Percentiles rank a stretch among this genome's conserved stretches.
phyloP scores from a whole-genome alignment of 2,888 invertebrate genomes.

The Pollenia griseotomentosa region DNA sequence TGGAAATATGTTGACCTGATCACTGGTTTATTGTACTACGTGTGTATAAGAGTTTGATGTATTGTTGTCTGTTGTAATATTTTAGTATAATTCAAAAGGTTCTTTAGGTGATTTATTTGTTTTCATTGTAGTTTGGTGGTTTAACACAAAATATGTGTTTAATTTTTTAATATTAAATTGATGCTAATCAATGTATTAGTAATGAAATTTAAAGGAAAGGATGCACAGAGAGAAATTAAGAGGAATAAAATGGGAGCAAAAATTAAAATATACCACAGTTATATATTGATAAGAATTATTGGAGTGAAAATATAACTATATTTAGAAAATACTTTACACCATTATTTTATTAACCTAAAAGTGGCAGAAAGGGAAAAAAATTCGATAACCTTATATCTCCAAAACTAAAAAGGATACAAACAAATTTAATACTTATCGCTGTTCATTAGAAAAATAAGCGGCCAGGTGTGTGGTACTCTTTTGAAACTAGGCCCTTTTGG shows the following conservation, averaged over 20 bases:
- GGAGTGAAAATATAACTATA: too few species aligned
- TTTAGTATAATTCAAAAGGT: constrained; percentile 47
- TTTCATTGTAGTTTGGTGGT: constrained; percentile 45
- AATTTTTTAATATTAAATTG: constrained; percentile 64
- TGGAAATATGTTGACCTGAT: constrained; percentile 18
- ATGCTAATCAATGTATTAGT: constrained; percentile 69
- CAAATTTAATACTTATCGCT: too few species aligned
- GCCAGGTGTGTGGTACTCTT: too few species aligned
- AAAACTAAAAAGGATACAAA: too few species aligned
- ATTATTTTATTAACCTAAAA: too few species aligned
- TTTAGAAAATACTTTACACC: too few species aligned
- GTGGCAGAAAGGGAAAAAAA: too few species aligned
- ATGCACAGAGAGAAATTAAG: constrained; percentile 51
- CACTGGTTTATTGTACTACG: constrained; percentile 35
- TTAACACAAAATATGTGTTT: constrained; percentile 42
- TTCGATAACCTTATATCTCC: too few species aligned
- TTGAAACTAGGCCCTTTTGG: too few species aligned
- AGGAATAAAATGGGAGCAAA: not conserved
- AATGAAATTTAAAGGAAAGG: constrained; percentile 13
- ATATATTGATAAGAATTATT: too few species aligned
- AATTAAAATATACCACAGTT: not conserved
- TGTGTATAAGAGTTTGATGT: constrained; percentile 36
- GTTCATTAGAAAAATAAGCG: too few species aligned
- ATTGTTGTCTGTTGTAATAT: constrained; percentile 23
- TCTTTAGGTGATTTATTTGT: constrained; percentile 61